Evolutionary conservation across 2,797 vertebrate genomes (phyloP).

Genomic region (Simalia tracyae): DNA sequence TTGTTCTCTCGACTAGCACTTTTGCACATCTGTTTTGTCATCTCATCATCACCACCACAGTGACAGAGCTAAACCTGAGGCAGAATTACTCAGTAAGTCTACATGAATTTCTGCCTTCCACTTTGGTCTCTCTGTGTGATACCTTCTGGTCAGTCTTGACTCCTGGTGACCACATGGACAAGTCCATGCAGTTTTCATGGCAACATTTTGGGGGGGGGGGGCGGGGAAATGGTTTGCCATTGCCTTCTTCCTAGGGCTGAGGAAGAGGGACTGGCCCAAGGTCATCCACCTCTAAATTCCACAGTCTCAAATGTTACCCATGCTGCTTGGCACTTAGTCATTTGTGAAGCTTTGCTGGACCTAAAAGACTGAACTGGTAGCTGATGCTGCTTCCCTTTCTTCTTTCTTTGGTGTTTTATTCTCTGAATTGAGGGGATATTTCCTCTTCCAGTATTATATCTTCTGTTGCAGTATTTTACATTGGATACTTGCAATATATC

Average conservation of each 20-base stretch:
- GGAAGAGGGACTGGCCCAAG: too few relatives aligned
- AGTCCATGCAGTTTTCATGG: not conserved
- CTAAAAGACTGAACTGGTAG: not conserved
- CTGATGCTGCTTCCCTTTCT: not conserved
- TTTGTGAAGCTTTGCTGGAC: not conserved
- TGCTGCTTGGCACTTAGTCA: not conserved
- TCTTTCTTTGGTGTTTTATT: not conserved
- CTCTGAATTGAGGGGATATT: not conserved
- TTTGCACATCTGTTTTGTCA: not conserved
- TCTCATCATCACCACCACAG: not conserved
- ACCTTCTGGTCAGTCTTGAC: too few relatives aligned
- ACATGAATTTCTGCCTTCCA: not conserved
- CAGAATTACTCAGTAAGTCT: not conserved
- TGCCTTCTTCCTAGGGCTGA: not conserved
- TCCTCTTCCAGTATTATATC: not conserved
- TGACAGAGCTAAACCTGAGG: not conserved
- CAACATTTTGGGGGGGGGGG: not conserved
- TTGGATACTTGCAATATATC: not conserved
- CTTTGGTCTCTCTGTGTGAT: not conserved
- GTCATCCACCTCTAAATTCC: not conserved
- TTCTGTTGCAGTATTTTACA: slow-evolving; percentile 9
- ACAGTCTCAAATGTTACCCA: not conserved
- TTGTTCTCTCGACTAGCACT: not conserved
- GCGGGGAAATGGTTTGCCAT: not conserved
- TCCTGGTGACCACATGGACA: too few relatives aligned